phyloP scores from a whole-genome alignment of 2,113 vertebrate species.

The Haliaeetus leucogaster region DNA sequence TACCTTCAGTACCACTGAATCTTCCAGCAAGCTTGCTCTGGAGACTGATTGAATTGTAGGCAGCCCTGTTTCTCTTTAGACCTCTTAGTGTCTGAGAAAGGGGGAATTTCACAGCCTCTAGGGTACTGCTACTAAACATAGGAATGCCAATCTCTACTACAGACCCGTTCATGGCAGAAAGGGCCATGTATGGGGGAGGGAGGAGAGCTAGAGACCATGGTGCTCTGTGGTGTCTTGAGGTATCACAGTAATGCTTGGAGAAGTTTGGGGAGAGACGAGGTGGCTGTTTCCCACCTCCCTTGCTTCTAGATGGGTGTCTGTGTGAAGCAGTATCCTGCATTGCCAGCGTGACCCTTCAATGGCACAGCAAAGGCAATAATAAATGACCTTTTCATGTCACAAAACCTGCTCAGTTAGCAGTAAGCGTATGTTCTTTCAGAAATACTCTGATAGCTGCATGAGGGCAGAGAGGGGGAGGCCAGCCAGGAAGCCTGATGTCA shows the following conservation, averaged over 20 bases:
- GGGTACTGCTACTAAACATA: not conserved
- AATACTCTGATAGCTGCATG: not conserved
- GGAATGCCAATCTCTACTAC: fast-evolving
- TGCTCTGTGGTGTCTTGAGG: not conserved
- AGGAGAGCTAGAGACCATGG: not conserved
- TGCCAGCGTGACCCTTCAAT: fast-evolving
- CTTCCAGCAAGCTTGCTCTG: not conserved
- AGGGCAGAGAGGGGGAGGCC: not conserved
- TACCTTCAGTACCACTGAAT: not conserved
- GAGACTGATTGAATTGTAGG: not conserved
- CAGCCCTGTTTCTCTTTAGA: not conserved
- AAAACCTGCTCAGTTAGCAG: not conserved
- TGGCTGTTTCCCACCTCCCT: not conserved
- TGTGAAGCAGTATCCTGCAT: not conserved
- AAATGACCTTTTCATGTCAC: not conserved
- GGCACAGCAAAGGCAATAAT: not conserved
- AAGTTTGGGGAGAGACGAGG: not conserved
- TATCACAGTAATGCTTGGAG: not conserved
- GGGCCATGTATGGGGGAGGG: not conserved
- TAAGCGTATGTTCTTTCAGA: not conserved
- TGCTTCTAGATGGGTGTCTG: not conserved
- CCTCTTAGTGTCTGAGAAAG: not conserved
- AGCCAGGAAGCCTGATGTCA: slow-evolving; percentile 32
- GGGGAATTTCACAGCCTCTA: not conserved
- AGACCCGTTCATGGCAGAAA: not conserved